phyloP scores from a whole-genome alignment of 2,797 vertebrate species.

The Bothrops alternatus region DNA sequence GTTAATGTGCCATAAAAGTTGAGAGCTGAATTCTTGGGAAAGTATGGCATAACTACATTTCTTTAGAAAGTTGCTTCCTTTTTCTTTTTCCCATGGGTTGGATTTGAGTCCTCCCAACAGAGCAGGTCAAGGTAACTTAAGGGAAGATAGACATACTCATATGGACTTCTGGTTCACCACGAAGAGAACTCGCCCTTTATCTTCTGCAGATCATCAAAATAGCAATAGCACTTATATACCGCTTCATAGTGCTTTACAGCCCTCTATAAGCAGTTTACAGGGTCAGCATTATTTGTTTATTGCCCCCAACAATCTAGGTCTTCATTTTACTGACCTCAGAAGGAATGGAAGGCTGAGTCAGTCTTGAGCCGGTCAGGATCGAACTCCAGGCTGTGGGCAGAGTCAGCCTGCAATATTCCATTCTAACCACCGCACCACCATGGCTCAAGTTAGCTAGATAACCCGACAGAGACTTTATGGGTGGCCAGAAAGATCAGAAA shows the following conservation, averaged over 20 bases:
- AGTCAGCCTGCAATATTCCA: too few species aligned
- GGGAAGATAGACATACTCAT: neutral
- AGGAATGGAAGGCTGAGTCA: too few species aligned
- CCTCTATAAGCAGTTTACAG: too few species aligned
- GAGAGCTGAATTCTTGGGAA: neutral
- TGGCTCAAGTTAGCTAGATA: neutral
- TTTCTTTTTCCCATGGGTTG: neutral
- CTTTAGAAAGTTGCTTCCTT: neutral
- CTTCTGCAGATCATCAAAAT: neutral
- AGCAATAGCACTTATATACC: too few species aligned
- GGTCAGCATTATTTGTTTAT: too few species aligned
- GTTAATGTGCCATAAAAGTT: neutral
- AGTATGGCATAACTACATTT: neutral
- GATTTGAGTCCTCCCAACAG: neutral
- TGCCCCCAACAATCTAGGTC: too few species aligned
- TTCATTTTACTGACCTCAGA: too few species aligned
- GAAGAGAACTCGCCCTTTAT: neutral
- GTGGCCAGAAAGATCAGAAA: neutral
- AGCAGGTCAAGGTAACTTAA: neutral
- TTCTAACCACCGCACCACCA: too few species aligned
- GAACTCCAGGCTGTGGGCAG: too few species aligned
- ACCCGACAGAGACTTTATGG: too few species aligned
- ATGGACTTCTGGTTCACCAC: neutral
- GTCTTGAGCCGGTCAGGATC: too few species aligned
- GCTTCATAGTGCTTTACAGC: too few species aligned